phyloP scores from a whole-genome alignment of 1,140 invertebrate species.

The Drosophila tristis region DNA sequence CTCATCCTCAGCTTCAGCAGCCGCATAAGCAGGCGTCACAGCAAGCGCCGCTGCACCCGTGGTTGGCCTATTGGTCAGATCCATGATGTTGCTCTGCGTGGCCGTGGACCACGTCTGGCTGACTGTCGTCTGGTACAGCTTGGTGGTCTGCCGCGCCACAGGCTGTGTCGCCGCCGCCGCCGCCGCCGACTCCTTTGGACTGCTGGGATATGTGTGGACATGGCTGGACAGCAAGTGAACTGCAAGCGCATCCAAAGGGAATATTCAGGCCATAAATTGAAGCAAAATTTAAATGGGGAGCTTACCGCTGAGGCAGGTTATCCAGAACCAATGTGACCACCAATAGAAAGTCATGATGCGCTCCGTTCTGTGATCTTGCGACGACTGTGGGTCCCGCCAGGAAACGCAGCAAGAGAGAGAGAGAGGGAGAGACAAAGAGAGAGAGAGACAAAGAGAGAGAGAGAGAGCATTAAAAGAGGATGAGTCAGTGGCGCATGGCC shows the following conservation, averaged over 20 bases:
- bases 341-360: constrained; percentile 88
- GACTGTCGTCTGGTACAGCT: constrained; percentile 70
- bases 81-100: constrained; percentile 64
- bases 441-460: constrained; percentile 2
- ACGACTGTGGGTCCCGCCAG: constrained; percentile 37
- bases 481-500: constrained; percentile 25
- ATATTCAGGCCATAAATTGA: background rate
- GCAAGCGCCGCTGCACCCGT: background rate
- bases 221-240: constrained; percentile 49
- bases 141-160: constrained; percentile 51
- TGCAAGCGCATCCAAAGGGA: constrained; percentile 7
- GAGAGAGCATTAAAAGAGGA: constrained; percentile 5
- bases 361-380: constrained; percentile 66
- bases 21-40: constrained; percentile 9
- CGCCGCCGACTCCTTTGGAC: constrained; percentile 42
- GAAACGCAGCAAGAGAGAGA: constrained; percentile 20
- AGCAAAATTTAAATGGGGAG: background rate
- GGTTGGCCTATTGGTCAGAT: constrained; percentile 57
- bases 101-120: constrained; percentile 61
- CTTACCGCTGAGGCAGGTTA: constrained; percentile 84
- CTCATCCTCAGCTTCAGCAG: constrained; percentile 12
- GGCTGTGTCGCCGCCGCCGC: constrained; percentile 4
- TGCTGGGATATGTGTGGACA: constrained; percentile 75
- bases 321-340: constrained; percentile 90
- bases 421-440: constrained; percentile 1